Percentiles rank a stretch among this genome's conserved stretches.
Conservation (phyloP, 2,888 invertebrate genomes). For the Alsophila aescularia region DNA sequence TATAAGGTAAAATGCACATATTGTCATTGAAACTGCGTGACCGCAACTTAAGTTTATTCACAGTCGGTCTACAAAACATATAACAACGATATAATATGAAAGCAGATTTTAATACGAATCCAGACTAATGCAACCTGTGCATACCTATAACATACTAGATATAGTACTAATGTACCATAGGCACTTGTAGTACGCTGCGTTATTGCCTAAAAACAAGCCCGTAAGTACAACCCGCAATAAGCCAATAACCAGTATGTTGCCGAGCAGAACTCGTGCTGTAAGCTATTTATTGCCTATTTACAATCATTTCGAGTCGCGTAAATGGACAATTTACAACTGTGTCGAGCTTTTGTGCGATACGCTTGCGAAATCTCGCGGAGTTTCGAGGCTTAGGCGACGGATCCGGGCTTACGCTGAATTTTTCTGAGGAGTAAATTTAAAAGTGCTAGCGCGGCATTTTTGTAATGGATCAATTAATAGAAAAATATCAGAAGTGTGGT, state of each 20-base stretch:
- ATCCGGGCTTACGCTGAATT: neutral
- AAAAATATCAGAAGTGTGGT: too few species aligned
- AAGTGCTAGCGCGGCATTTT: neutral
- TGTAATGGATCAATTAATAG: neutral
- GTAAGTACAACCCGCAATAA: conserved; percentile 44
- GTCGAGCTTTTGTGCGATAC: conserved; percentile 45
- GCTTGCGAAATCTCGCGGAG: conserved; percentile 33
- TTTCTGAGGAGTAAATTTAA: neutral
- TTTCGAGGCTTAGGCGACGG: conserved; percentile 21
- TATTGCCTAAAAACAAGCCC: conserved; percentile 7
- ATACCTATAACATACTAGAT: too few species aligned
- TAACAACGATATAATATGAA: too few species aligned
- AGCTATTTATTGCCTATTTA: conserved; percentile 71
- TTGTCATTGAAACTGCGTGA: too few species aligned
- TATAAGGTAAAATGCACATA: too few species aligned
- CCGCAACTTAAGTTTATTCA: too few species aligned
- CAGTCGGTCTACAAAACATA: too few species aligned
- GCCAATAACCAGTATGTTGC: conserved; percentile 60
- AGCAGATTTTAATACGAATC: too few species aligned
- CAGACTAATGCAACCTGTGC: too few species aligned
- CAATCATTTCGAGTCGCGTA: conserved; percentile 65
- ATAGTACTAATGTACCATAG: too few species aligned
- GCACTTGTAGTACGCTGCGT: neutral
- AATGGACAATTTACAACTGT: conserved; percentile 66
- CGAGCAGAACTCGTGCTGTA: conserved; percentile 59